Percentiles rank a stretch among this genome's conserved stretches.
Evolutionary conservation across 1,140 invertebrate genomes (phyloP).

Genomic region (Harpegnathos saltator): DNA sequence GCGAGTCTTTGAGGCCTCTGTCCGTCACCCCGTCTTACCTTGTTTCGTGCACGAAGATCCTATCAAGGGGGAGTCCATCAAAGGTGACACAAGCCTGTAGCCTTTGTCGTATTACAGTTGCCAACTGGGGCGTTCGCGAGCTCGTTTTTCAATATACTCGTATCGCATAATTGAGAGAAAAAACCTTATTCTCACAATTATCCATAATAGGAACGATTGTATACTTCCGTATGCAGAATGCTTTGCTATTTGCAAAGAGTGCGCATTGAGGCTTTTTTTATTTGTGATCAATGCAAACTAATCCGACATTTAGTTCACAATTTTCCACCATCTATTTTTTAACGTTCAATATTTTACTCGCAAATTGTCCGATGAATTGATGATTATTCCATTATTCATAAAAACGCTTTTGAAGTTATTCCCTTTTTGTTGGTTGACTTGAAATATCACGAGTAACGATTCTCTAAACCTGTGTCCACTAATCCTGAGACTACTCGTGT

Average conservation of each 20-base stretch:
- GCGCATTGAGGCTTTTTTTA: no score
- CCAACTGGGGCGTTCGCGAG: background rate
- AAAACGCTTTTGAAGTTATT: background rate
- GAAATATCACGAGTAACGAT: background rate
- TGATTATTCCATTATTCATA: slow-evolving; percentile 3
- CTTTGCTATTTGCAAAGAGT: no score
- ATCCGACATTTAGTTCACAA: no score
- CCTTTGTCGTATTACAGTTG: background rate
- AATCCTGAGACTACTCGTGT: background rate
- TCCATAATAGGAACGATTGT: background rate
- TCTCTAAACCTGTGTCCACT: background rate
- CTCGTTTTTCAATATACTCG: background rate
- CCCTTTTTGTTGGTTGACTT: background rate
- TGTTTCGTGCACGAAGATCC: slow-evolving; percentile 35
- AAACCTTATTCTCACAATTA: background rate
- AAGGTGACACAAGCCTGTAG: slow-evolving; percentile 1
- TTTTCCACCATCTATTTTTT: no score
- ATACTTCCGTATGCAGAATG: background rate
- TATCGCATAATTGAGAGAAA: background rate
- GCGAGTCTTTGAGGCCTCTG: slow-evolving; percentile 35
- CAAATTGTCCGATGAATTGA: background rate
- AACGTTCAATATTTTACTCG: no score
- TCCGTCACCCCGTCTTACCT: slow-evolving; percentile 37
- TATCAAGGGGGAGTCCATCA: slow-evolving; percentile 12
- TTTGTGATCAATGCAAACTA: no score